phyloP scores from a whole-genome alignment of 2,888 invertebrate species.

The Vandiemenella viatica region DNA sequence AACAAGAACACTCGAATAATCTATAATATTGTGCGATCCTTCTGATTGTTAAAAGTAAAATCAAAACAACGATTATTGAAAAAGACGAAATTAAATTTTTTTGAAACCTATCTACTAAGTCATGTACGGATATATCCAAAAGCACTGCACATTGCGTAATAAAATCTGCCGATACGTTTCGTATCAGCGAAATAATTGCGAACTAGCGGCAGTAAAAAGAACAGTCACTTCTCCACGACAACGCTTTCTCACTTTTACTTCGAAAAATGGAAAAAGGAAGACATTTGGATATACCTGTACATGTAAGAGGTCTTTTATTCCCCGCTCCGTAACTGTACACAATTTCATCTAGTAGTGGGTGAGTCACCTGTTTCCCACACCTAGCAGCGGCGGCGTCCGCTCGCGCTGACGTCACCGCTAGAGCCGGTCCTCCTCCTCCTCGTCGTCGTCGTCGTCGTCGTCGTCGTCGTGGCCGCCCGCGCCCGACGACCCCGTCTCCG shows the following conservation, averaged over 20 bases:
- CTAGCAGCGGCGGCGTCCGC: background rate
- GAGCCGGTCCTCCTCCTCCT: slow-evolving; percentile 53
- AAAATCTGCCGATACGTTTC: too few relatives aligned
- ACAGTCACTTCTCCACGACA: background rate
- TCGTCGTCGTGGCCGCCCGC: slow-evolving; percentile 71
- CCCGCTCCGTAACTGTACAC: background rate
- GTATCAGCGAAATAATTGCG: too few relatives aligned
- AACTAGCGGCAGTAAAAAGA: too few relatives aligned
- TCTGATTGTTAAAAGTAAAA: slow-evolving; percentile 6
- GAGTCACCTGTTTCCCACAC: background rate
- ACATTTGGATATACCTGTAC: slow-evolving; percentile 4
- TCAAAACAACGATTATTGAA: slow-evolving; percentile 2
- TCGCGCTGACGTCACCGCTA: slow-evolving; percentile 19
- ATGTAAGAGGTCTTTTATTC: background rate
- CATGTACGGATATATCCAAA: slow-evolving; percentile 10
- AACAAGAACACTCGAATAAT: slow-evolving; percentile 12
- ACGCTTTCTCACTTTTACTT: background rate
- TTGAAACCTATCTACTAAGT: background rate
- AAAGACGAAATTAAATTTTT: slow-evolving; percentile 4
- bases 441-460: slow-evolving; percentile 64
- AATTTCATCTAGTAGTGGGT: background rate
- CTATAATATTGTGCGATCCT: slow-evolving; percentile 13
- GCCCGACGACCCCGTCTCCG: too few relatives aligned
- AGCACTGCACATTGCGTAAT: too few relatives aligned
- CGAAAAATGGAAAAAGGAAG: too few relatives aligned